phyloP scores from a whole-genome alignment of 1,140 invertebrate species.

The Brachionus plicatilis region DNA sequence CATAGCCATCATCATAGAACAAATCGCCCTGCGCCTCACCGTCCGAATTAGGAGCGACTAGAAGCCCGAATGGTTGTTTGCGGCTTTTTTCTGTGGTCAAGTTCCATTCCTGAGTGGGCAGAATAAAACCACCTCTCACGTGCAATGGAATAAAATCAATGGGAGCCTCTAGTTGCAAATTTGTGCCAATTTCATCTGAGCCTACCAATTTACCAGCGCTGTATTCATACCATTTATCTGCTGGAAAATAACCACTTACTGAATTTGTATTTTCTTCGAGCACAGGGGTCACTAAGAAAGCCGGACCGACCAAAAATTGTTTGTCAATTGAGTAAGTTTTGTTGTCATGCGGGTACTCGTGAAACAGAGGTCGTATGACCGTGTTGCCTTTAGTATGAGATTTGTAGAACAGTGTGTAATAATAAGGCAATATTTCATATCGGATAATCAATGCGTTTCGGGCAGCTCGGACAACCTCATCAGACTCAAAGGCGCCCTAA shows the following conservation, averaged over 20 bases:
- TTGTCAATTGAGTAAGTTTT: conserved; percentile 67
- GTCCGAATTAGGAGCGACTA: conserved; percentile 35
- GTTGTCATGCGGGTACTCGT: conserved; percentile 59
- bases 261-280: conserved; percentile 43
- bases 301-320: conserved; percentile 73
- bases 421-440: conserved; percentile 71
- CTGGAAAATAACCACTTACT: conserved; percentile 51
- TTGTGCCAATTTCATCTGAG: conserved; percentile 16
- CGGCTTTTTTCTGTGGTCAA: conserved; percentile 47
- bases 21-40: conserved; percentile 40
- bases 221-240: conserved; percentile 55
- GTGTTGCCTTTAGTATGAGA: conserved; percentile 67
- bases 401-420: conserved; percentile 73
- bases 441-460: conserved; percentile 63
- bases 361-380: conserved; percentile 70
- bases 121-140: conserved; percentile 53
- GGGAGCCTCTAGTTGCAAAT: conserved; percentile 42
- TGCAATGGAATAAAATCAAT: conserved; percentile 51
- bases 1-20: conserved; percentile 42
- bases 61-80: conserved; percentile 40
- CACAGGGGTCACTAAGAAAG: conserved; percentile 70
- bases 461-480: conserved; percentile 59
- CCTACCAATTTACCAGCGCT: conserved; percentile 46
- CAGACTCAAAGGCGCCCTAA: conserved; percentile 31
- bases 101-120: conserved; percentile 53